These are phyloP conservation scores for Xylota sylvarum DNA, from an alignment of 2,888 invertebrate genomes.

Conservation along the genomic window DNA sequence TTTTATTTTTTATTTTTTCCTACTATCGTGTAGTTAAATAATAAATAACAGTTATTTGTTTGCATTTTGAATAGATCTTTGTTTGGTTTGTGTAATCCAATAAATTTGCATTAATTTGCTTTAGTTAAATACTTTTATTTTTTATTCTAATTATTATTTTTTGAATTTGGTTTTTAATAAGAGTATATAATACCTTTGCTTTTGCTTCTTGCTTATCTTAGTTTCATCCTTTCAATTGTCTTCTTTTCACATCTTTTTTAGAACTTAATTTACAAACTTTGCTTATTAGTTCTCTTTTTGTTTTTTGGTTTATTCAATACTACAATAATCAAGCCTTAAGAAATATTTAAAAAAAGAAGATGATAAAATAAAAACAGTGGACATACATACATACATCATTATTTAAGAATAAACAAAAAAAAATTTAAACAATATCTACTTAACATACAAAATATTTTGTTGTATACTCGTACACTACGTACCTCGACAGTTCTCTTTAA, in stretches of 20 bases:
- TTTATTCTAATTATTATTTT: constrained; percentile 47
- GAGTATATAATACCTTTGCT: constrained; percentile 69
- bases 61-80: constrained; percentile 30
- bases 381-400: constrained; percentile 54
- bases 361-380: constrained; percentile 46
- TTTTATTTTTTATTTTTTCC: constrained; percentile 8
- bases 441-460: constrained; percentile 63
- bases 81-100: constrained; percentile 37
- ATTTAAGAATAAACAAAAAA: constrained; percentile 43
- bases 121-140: constrained; percentile 42
- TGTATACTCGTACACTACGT: constrained; percentile 27
- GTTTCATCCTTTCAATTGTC: constrained; percentile 28
- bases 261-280: constrained; percentile 22
- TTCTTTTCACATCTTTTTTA: constrained; percentile 26
- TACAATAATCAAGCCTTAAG: constrained; percentile 58
- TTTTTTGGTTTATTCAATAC: constrained; percentile 68
- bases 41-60: constrained; percentile 68
- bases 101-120: constrained; percentile 32
- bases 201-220: constrained; percentile 53
- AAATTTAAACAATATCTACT: constrained; percentile 64
- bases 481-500: constrained; percentile 28
- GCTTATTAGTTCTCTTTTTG: constrained; percentile 24
- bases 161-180: constrained; percentile 52
- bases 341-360: constrained; percentile 46
- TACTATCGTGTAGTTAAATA: constrained; percentile 60